Evolutionary conservation across 2,797 vertebrate species (phyloP), one percentile per base, ranked within the genome.

Genomic region (Anguilla marmorata): DNA sequence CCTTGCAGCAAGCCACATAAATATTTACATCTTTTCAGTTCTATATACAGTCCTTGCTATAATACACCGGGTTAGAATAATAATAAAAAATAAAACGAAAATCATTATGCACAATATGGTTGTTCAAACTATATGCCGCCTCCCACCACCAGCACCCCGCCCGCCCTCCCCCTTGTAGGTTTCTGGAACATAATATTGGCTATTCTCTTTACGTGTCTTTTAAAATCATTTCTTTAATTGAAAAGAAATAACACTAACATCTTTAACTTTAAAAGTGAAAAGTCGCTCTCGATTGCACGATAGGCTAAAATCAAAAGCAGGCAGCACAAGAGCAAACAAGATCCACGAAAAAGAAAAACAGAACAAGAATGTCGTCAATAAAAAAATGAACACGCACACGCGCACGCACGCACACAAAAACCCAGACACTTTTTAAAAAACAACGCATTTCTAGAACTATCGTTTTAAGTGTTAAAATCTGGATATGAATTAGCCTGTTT

Each of bases 21-120:
- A 97, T 97, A 98, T 97, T 95, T 97, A 97, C 96, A 97, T 96
- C 96, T 93, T 93, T 94, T 93, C 93, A 94, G 93, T 95, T 95
- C 95, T 96, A 97, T 95, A 94, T 94, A 96, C 96, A 97, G 95
- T 96, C 96, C 94, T 91, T 86, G 95, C 94, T 96, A 95, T 95
- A 90, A 92, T 93, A 96, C 96, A 96, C 89, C 94, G 93, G 92
- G 95, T 94, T 93, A 91, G 3, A 85, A 92, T 92, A 92, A 92
- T 91, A 90, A 92, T 79, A 48, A 56, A 74, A 54, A 41, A 87
- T 12, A 50, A 89, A 87, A 87, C 80, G 56, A 85, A 87, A 93
- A 94, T 92, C 93, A 93, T 91, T 92, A 94, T 94, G 94, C 93
- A 96, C 94, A 96, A 94, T 94, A 95, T 93, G 95, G 76, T 48